Conservation (phyloP, 1,140 invertebrate genomes). For the Leptopilina boulardi region DNA sequence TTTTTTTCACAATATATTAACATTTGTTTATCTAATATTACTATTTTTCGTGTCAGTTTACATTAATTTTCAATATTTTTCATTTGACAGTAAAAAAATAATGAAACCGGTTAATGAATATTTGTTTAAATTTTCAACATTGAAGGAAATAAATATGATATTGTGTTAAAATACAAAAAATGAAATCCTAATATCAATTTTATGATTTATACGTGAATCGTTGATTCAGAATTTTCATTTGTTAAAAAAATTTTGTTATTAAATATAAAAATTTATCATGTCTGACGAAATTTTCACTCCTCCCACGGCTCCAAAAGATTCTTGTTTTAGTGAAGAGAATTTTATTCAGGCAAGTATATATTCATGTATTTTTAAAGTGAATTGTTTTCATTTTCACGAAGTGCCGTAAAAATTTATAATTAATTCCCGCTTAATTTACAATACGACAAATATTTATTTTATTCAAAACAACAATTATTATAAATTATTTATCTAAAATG, state of each 20-base stretch:
- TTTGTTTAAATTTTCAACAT: background rate
- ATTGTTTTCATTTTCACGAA: constrained; percentile 11
- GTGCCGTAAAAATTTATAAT: too few relatives aligned
- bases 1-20: background rate
- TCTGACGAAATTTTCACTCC: constrained; percentile 63
- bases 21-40: background rate
- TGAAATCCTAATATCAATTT: background rate
- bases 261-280: constrained; percentile 50
- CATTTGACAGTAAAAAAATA: background rate
- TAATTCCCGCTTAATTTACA: too few relatives aligned
- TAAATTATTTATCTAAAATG: too few relatives aligned
- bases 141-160: background rate
- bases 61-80: background rate
- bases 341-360: constrained; percentile 67
- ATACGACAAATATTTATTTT: too few relatives aligned
- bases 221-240: background rate
- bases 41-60: background rate
- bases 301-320: constrained; percentile 71
- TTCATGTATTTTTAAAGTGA: constrained; percentile 29
- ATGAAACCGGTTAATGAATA: background rate
- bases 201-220: background rate
- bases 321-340: constrained; percentile 70
- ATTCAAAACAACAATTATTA: too few relatives aligned
- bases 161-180: background rate
- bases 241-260: background rate